phyloP scores from a whole-genome alignment of 2,888 invertebrate genomes.

The Plebejus melissa region DNA sequence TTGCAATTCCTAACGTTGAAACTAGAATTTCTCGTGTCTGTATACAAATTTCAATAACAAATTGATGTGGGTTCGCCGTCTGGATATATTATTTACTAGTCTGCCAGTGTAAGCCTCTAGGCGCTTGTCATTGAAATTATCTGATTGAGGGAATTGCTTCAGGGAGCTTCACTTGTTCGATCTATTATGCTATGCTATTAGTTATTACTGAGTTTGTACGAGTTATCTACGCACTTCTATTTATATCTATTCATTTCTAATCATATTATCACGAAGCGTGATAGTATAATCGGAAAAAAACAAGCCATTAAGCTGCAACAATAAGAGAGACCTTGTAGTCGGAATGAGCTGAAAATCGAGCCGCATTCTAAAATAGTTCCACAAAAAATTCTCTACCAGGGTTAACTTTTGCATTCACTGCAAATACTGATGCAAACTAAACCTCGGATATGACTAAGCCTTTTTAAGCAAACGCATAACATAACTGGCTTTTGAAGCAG shows the following conservation, averaged over 20 bases:
- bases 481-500: conserved; percentile 1
- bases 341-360: conserved; percentile 1
- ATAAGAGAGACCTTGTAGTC: conserved; percentile 16
- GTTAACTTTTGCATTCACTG: neutral
- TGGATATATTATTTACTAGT: neutral
- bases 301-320: neutral
- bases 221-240: neutral
- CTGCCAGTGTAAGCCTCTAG: neutral
- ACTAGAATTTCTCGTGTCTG: neutral
- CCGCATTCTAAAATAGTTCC: conserved; percentile 1
- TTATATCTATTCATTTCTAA: neutral
- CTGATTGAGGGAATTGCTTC: neutral
- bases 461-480: neutral
- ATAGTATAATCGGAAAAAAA: neutral
- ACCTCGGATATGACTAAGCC: neutral
- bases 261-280: neutral
- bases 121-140: neutral
- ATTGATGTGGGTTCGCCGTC: neutral
- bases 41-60: neutral
- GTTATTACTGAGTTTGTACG: neutral
- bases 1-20: neutral
- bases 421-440: neutral
- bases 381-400: neutral
- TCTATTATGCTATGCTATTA: neutral
- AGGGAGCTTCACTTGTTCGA: neutral